Evolutionary conservation across 1,140 invertebrate genomes (phyloP), one percentile per base, ranked within the genome.

Genomic region (Listronotus bonariensis): DNA sequence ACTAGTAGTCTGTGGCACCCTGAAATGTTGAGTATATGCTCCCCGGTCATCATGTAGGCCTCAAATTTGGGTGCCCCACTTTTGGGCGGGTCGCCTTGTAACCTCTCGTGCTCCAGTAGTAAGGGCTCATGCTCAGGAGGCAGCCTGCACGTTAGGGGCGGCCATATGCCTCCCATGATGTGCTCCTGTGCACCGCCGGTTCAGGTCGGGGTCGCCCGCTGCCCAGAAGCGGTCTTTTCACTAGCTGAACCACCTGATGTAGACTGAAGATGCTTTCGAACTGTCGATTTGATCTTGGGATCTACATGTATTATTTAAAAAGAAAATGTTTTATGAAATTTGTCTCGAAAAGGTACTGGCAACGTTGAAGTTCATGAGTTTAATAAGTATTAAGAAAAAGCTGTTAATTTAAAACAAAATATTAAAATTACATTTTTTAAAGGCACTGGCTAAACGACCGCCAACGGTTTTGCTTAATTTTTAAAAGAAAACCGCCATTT

Each of bases 31-130:
- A 97, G 83, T 79, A 97, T 96, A 66, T 95, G 83, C 76, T 97
- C 94, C 9, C 95, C 95, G n/a, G 95, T 97, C 95, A 97, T 97
- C 87, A 96, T 93, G 81, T 93, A 97, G 17, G 93, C 92, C 80
- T 97, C 95, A 80, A 92, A 96, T 72, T 87, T 76, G 58, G 80
- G 81, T 52, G 75, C 71, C 15, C 59, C 54, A 41, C 70, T 72
- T 15, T 70, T 58, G 34, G 84, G 75, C 0, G 83, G 83, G 49
- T 85, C 81, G 82, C 83, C 84, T 65, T 84, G 82, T 14, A 81
- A 74, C 6, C 82, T 75, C 62, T 84, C 81, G 62, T 84, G 82
- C 14, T 65, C 58, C 11, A 43, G 32, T 41, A 65, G 41, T 51
- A 58, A 34, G 6, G 57, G 56, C 56, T 76, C 73, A 71, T 72